These are phyloP conservation scores for Sorex araneus DNA, from an alignment of 2,113 vertebrate genomes.

Conservation along the genomic window DNA sequence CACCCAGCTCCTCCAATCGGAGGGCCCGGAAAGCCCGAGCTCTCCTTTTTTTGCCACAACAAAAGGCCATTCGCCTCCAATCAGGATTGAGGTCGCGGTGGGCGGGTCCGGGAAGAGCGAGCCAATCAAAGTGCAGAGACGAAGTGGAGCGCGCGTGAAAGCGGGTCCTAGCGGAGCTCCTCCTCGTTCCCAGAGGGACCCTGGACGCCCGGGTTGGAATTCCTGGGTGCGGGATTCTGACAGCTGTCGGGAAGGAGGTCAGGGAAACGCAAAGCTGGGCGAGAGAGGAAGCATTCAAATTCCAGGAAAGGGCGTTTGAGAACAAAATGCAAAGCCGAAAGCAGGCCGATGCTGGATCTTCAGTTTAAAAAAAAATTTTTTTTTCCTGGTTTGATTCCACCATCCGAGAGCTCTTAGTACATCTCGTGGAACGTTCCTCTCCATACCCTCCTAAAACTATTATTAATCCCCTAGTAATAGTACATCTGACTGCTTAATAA, in stretches of 20 bases:
- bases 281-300: not conserved
- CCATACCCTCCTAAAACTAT: not conserved
- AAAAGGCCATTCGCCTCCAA: conserved; percentile 66
- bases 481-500: not conserved
- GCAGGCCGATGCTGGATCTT: not conserved
- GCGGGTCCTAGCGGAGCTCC: rapidly evolving
- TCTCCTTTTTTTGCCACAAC: conserved; percentile 48
- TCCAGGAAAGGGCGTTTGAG: not conserved
- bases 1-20: not conserved
- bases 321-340: not conserved
- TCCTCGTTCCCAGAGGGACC: rapidly evolving
- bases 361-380: conserved; percentile 21
- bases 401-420: not conserved
- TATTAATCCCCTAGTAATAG: not conserved
- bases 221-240: not conserved
- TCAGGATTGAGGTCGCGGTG: conserved; percentile 43
- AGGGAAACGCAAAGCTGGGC: not conserved
- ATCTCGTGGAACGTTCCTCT: not conserved
- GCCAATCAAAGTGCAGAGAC: conserved; percentile 35
- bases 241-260: not conserved
- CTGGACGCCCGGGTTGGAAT: too few relatives aligned
- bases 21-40: too few relatives aligned
- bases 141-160: not conserved
- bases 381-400: not conserved
- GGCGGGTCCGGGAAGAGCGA: conserved; percentile 3